Conservation (phyloP, 1,140 invertebrate genomes). For the Sycophila sp. region DNA sequence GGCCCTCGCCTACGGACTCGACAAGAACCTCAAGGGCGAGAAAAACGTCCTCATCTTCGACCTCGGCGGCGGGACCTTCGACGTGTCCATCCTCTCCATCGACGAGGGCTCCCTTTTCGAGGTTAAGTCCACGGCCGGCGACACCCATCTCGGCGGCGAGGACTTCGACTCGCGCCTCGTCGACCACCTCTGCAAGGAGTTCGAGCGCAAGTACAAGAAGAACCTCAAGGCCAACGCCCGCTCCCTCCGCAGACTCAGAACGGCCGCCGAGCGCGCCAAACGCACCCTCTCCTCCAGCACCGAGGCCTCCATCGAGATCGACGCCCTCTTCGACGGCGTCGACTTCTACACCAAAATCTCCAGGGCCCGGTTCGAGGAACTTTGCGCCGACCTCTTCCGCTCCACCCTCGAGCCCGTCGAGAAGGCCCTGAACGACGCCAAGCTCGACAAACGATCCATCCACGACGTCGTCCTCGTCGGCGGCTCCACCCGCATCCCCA, state of each 20-base stretch:
- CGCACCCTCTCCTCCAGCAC: slow-evolving; percentile 70
- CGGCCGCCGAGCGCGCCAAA: slow-evolving; percentile 73
- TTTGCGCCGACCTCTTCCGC: slow-evolving; percentile 72
- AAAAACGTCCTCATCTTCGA: slow-evolving; percentile 81
- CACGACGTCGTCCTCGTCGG: slow-evolving; percentile 84
- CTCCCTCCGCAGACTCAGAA: slow-evolving; percentile 72
- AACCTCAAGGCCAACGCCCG: slow-evolving; percentile 64
- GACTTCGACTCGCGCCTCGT: slow-evolving; percentile 88
- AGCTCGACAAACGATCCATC: slow-evolving; percentile 76
- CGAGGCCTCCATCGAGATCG: slow-evolving; percentile 70
- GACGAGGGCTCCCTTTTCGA: slow-evolving; percentile 85
- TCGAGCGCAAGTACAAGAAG: slow-evolving; percentile 68
- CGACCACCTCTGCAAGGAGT: slow-evolving; percentile 73
- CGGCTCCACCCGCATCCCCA: slow-evolving; percentile 79
- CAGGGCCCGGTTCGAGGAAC: slow-evolving; percentile 72
- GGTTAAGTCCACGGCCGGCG: slow-evolving; percentile 82
- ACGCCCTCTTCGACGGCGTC: slow-evolving; percentile 69
- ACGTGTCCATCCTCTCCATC: slow-evolving; percentile 89
- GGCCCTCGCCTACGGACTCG: slow-evolving; percentile 82
- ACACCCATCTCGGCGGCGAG: slow-evolving; percentile 81
- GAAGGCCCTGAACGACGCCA: slow-evolving; percentile 78
- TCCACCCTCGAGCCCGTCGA: slow-evolving; percentile 72
- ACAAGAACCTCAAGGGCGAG: slow-evolving; percentile 80
- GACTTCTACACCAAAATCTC: slow-evolving; percentile 73
- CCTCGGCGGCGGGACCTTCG: slow-evolving; percentile 81